Conservation (phyloP, 2,113 vertebrate species). For the Gobius niger region DNA sequence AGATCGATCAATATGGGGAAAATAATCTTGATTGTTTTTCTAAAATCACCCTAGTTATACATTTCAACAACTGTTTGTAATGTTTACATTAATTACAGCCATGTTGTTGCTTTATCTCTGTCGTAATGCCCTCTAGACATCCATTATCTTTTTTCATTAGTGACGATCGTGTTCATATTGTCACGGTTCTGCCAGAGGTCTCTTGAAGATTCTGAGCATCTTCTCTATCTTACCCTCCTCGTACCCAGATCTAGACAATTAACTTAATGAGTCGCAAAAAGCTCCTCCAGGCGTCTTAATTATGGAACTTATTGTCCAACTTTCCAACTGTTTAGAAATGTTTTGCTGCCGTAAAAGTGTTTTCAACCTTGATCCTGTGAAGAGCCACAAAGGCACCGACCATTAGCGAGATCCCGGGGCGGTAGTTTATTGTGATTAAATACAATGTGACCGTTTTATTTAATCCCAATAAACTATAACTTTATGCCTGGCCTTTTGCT, state of each 20-base stretch:
- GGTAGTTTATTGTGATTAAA: no score
- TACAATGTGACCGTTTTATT: no score
- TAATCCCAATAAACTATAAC: no score
- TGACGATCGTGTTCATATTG: background rate
- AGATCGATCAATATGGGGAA: no score
- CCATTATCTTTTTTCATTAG: background rate
- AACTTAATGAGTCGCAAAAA: background rate
- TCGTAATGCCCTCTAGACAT: background rate
- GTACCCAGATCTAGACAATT: constrained; percentile 1
- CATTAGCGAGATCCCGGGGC: no score
- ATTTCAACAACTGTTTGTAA: background rate
- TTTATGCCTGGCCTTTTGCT: no score
- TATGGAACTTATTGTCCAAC: background rate
- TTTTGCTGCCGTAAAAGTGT: background rate
- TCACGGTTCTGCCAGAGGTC: background rate
- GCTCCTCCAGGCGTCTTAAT: background rate
- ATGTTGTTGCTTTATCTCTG: background rate
- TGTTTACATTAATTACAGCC: background rate
- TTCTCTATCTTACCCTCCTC: background rate
- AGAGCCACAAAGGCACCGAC: no score
- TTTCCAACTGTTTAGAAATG: background rate
- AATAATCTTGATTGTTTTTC: no score
- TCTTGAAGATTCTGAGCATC: background rate
- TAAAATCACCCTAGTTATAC: no score
- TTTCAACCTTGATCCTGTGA: background rate